phyloP scores from a whole-genome alignment of 2,797 vertebrate species.

The Gallinago stenura region DNA sequence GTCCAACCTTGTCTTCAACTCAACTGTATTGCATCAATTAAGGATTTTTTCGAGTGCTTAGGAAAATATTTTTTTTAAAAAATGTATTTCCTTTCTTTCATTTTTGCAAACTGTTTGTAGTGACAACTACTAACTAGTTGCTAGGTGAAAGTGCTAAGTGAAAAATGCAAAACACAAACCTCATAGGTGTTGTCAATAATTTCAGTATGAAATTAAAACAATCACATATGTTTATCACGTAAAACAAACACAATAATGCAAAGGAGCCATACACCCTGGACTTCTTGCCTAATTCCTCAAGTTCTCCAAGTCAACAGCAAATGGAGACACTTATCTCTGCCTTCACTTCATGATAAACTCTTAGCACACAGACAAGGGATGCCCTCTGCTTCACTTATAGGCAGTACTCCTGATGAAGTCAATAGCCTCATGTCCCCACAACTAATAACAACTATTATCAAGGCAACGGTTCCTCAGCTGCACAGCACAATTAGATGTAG shows the following conservation, averaged over 20 bases:
- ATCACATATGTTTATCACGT: background rate
- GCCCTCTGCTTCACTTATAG: background rate
- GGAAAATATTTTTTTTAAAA: background rate
- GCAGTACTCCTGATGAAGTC: background rate
- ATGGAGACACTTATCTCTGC: background rate
- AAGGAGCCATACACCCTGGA: background rate
- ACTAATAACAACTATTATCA: background rate
- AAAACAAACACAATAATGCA: background rate
- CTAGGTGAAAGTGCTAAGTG: background rate
- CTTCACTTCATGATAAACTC: background rate
- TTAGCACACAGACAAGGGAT: fast-evolving
- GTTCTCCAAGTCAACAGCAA: background rate
- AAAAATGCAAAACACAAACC: background rate
- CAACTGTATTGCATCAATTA: background rate
- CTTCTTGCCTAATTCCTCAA: background rate
- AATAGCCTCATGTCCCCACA: background rate
- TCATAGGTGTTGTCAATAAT: background rate
- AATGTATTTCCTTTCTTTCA: background rate
- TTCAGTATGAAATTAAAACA: background rate
- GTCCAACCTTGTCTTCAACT: background rate
- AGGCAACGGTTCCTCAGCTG: background rate
- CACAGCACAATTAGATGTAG: background rate
- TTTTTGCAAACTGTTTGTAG: background rate
- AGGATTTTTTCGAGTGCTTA: background rate
- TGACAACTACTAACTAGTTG: background rate